Percentiles rank a stretch among this genome's conserved stretches.
phyloP scores from a whole-genome alignment of 1,140 invertebrate genomes.

The Drosophila nigrodunni region DNA sequence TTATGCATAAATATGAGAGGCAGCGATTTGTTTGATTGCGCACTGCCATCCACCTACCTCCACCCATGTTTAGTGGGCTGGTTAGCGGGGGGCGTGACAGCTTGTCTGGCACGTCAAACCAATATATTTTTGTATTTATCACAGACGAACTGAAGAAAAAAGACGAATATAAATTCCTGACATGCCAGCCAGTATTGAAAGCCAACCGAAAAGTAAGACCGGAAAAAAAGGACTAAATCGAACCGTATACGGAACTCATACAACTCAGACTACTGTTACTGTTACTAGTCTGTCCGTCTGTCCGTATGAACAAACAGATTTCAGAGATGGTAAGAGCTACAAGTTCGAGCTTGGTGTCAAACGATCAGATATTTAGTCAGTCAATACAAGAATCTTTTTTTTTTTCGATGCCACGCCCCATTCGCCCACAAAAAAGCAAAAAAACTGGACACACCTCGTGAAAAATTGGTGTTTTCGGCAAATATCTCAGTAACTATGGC shows the following conservation, averaged over 20 bases:
- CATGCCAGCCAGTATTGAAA: constrained; percentile 51
- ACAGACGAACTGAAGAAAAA: constrained; percentile 9
- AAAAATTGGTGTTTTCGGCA: no score
- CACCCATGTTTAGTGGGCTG: neutral
- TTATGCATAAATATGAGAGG: constrained; percentile 82
- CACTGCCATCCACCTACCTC: neutral
- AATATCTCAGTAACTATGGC: no score
- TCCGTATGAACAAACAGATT: no score
- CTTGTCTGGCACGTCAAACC: constrained; percentile 44
- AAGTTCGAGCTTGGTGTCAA: no score
- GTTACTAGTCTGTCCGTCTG: no score
- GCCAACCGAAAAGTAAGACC: constrained; percentile 11
- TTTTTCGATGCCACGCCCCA: no score
- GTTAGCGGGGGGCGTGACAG: constrained; percentile 25
- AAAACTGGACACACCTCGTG: no score
- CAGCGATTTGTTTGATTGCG: constrained; percentile 77
- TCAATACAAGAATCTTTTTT: no score
- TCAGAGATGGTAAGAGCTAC: no score
- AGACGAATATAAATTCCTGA: constrained; percentile 51
- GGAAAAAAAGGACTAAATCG: neutral
- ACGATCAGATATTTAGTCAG: no score
- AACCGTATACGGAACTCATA: neutral
- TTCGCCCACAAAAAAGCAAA: no score
- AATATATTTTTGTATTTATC: constrained; percentile 62
- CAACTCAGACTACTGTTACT: constrained; percentile 20